A percentile compares a stretch with the other conserved stretches of the same genome.
phyloP scores from a whole-genome alignment of 2,797 vertebrate species.

The Borostomias antarcticus region DNA sequence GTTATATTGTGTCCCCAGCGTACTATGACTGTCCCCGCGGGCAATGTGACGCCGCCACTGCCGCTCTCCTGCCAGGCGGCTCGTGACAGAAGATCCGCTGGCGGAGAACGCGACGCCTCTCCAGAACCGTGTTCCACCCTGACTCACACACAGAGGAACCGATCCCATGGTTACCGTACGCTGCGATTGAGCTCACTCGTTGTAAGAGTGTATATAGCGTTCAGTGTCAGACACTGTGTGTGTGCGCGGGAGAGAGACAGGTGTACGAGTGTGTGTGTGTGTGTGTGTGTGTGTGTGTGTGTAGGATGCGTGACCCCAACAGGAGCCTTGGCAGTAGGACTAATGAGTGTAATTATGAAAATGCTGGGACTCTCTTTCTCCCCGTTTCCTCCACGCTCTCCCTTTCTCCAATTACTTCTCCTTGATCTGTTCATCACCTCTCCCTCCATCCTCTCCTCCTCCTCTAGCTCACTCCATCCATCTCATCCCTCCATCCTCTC shows the following conservation, averaged over 20 bases:
- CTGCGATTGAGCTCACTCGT: neutral
- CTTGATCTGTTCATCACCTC: slow-evolving; percentile 10
- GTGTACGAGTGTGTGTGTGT: neutral
- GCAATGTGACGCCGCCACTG: slow-evolving; percentile 42
- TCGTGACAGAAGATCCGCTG: slow-evolving; percentile 42
- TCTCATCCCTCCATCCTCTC: neutral
- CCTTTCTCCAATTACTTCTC: neutral
- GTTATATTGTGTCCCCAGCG: neutral
- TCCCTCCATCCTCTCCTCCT: slow-evolving; percentile 13
- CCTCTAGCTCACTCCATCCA: neutral
- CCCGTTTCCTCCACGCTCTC: neutral
- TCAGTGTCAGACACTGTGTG: neutral
- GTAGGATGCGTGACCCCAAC: neutral
- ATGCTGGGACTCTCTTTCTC: neutral
- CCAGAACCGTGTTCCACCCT: slow-evolving; percentile 30
- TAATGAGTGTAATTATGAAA: neutral
- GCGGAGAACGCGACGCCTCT: slow-evolving; percentile 47
- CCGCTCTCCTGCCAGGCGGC: slow-evolving; percentile 45
- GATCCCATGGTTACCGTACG: too few species aligned
- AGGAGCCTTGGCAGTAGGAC: too few species aligned
- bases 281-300: neutral
- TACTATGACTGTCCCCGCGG: slow-evolving; percentile 31
- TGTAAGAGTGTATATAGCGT: neutral
- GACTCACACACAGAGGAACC: neutral
- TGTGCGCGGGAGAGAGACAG: neutral